Evolutionary conservation across 1,140 invertebrate species (phyloP), one percentile per base, ranked within the genome.

Genomic region (Hypothenemus hampei): DNA sequence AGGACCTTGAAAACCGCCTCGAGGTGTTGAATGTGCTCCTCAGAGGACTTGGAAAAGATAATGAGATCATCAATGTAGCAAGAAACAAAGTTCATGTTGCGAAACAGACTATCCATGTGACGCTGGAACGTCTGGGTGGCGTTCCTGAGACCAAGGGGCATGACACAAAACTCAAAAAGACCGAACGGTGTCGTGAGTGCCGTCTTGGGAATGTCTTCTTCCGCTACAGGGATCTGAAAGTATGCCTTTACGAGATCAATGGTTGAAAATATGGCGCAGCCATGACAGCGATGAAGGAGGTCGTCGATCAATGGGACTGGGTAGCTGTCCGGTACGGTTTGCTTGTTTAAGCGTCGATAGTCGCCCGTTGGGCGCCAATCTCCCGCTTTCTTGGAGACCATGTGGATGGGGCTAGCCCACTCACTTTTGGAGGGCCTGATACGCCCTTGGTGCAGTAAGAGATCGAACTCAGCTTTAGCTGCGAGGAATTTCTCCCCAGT

Each of bases 171-270:
- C 48, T 74, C 70, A 29, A 68, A 75, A 0, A 68, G 13, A 7
- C 66, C 63, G 23, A 67, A 67, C n/a, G n/a, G n/a, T n/a, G n/a
- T n/a, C n/a, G n/a, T n/a, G n/a, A n/a, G n/a, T n/a, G n/a, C n/a
- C n/a, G 68, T 71, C 45, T 71, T 71, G 0, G 24, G 44, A 4
- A 69, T 59, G 46, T 69, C 65, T 7, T 61, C 58, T 20, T 47
- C 36, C 7, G 31, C 36, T 0, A 71, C 60, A 3, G 64, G 68
- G 10, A 71, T 63, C 41, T 68, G 74, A 63, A 71, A 69, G 57
- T 74, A 80, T 0, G 76, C 78, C 20, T 63, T 63, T 0, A 58
- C 52, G 2, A 78, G 43, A 63, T 80, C 76, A 2, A 80, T 41
- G 1, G 61, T 62, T 1, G 70, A 64, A 51, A 79, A 79, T 24